A percentile compares a stretch with the other conserved stretches of the same genome.
Evolutionary conservation across 2,888 invertebrate species (phyloP).

Genomic region (Chloromyia formosa): DNA sequence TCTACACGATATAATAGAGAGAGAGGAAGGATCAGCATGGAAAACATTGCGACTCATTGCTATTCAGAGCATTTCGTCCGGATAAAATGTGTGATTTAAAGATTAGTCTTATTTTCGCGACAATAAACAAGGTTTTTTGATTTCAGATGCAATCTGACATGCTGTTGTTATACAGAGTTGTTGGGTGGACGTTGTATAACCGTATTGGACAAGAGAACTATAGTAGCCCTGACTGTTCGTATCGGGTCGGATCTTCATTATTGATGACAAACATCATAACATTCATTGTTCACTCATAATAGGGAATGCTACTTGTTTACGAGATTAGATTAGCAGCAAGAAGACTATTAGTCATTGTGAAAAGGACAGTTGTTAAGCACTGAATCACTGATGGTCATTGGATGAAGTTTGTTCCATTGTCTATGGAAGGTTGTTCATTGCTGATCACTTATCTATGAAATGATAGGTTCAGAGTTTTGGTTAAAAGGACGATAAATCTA

Average conservation of each 20-base stretch:
- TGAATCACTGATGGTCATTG: too few relatives aligned
- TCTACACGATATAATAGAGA: neutral
- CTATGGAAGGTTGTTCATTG: too few relatives aligned
- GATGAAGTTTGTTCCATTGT: too few relatives aligned
- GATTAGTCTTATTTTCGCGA: conserved; percentile 15
- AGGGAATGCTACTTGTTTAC: too few relatives aligned
- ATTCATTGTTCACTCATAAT: neutral
- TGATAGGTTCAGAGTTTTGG: too few relatives aligned
- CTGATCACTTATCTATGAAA: too few relatives aligned
- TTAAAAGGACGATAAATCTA: too few relatives aligned
- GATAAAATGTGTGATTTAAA: neutral
- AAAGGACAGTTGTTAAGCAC: too few relatives aligned
- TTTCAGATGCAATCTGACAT: neutral
- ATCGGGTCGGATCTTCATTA: neutral
- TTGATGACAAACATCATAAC: neutral
- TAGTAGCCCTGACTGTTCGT: neutral
- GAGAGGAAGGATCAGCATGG: neutral
- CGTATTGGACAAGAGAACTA: too few relatives aligned
- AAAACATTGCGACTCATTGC: conserved; percentile 4
- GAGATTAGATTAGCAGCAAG: too few relatives aligned
- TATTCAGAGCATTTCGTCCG: conserved; percentile 25
- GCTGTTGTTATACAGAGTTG: neutral
- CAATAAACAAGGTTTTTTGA: neutral
- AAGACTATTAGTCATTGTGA: too few relatives aligned
- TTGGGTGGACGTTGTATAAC: too few relatives aligned